These are phyloP conservation scores for Heterodera schachtii DNA, from an alignment of 1,140 invertebrate genomes.

Conservation along the genomic window DNA sequence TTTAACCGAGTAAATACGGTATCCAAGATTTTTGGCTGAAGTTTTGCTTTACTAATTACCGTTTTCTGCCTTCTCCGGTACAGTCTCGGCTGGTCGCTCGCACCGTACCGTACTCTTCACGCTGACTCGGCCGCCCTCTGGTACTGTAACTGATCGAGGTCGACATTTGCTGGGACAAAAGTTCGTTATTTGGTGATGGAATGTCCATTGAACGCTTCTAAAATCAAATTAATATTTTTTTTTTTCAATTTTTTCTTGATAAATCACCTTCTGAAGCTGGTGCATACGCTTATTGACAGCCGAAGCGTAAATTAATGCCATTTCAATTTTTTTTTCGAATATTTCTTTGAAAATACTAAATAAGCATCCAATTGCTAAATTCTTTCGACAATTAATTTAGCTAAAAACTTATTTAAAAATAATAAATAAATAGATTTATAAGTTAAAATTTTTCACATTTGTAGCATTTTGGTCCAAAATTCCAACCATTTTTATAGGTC, in stretches of 20 bases:
- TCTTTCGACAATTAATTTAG: too few species aligned
- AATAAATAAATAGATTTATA: too few species aligned
- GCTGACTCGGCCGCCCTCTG: background rate
- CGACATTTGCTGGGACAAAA: background rate
- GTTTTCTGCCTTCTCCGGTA: background rate
- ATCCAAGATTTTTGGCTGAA: too few species aligned
- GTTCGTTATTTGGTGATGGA: background rate
- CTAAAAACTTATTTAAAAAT: too few species aligned
- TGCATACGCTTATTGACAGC: constrained; percentile 30
- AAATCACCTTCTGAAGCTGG: constrained; percentile 15
- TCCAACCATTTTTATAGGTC: too few species aligned
- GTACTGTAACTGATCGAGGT: background rate
- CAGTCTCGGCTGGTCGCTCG: background rate
- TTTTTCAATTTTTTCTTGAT: too few species aligned
- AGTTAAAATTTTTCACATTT: too few species aligned
- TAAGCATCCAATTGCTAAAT: too few species aligned
- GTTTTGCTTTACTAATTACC: background rate
- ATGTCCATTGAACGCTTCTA: constrained; percentile 16
- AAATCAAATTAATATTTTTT: background rate
- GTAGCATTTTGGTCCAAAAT: too few species aligned
- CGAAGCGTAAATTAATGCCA: constrained; percentile 30
- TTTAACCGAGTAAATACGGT: too few species aligned
- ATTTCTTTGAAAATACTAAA: too few species aligned
- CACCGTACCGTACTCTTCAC: too few species aligned
- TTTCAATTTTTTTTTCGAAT: background rate